Percentiles rank a stretch among this genome's conserved stretches.
phyloP scores from a whole-genome alignment of 1,140 invertebrate species.

The Drosophila pandora region DNA sequence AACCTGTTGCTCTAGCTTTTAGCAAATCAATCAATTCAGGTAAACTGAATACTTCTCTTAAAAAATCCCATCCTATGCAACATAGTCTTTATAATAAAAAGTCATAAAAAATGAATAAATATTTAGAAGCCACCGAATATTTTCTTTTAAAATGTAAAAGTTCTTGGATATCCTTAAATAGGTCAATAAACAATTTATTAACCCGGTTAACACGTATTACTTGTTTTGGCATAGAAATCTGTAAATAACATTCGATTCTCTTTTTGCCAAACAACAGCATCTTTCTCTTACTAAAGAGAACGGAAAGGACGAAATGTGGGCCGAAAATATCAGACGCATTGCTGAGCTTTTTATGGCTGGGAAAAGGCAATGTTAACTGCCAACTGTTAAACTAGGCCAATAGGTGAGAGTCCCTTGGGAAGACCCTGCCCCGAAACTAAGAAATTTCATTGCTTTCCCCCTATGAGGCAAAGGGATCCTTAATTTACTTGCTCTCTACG shows the following conservation, averaged over 20 bases:
- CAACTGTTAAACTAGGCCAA: constrained; percentile 53
- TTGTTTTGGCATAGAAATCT: not conserved
- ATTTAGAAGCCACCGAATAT: not conserved
- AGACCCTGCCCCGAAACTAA: constrained; percentile 10
- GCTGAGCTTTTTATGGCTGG: constrained; percentile 58
- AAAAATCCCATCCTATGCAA: not conserved
- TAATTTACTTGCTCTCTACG: constrained; percentile 16
- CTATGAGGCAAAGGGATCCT: constrained; percentile 9
- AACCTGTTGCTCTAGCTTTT: constrained; percentile 54
- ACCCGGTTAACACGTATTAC: not conserved
- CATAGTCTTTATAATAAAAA: not conserved
- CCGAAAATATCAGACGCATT: constrained; percentile 37
- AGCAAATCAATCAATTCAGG: constrained; percentile 31
- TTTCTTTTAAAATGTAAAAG: too few species aligned
- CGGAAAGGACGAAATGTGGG: constrained; percentile 23
- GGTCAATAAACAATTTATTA: constrained; percentile 34
- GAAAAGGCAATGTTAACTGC: constrained; percentile 54
- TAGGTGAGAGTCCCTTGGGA: constrained; percentile 19
- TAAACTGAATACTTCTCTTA: not conserved
- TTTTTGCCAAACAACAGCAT: constrained; percentile 23
- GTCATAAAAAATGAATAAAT: not conserved
- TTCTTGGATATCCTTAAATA: not conserved
- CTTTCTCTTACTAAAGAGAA: constrained; percentile 57
- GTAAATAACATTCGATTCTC: constrained; percentile 2
- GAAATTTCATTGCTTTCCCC: constrained; percentile 5